phyloP scores from a whole-genome alignment of 2,797 vertebrate species.

The Pangasius krempfi region DNA sequence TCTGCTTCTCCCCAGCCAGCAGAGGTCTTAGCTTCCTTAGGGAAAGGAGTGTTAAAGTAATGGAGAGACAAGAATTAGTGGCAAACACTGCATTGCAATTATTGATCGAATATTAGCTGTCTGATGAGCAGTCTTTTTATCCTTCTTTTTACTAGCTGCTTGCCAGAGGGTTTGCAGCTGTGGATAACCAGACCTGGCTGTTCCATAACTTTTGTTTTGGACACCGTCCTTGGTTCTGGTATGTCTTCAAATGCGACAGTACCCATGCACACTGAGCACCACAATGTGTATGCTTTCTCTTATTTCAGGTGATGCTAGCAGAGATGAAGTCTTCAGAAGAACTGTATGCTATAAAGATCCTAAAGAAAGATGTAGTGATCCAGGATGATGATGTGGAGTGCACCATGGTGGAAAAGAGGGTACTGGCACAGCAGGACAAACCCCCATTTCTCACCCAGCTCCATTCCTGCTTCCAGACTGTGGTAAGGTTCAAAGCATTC shows the following conservation, averaged over 20 bases:
- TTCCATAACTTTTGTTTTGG: background rate
- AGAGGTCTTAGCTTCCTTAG: no score
- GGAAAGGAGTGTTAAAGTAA: background rate
- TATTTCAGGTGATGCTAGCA: conserved; percentile 89
- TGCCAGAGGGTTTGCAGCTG: background rate
- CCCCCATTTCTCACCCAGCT: conserved; percentile 93
- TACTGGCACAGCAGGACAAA: conserved; percentile 89
- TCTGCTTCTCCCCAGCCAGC: background rate
- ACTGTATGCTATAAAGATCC: conserved; percentile 94
- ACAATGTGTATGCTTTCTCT: background rate
- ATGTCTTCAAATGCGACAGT: background rate
- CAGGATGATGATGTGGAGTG: conserved; percentile 97
- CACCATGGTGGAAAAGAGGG: conserved; percentile 97
- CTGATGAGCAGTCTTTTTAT: background rate
- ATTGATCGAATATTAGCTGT: background rate
- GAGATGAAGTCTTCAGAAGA: conserved; percentile 87
- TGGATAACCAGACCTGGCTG: background rate
- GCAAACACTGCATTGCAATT: background rate
- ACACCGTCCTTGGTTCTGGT: background rate
- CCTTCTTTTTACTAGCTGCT: background rate
- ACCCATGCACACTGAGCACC: no score
- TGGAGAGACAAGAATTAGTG: background rate
- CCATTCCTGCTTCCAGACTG: conserved; percentile 97
- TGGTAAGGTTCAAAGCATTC: conserved; percentile 75
- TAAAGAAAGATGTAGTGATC: conserved; percentile 98